Evolutionary conservation across 92 coral and sea anemone species (phyloP), one percentile per base, ranked within the genome.

Genomic region (Porites rus): DNA sequence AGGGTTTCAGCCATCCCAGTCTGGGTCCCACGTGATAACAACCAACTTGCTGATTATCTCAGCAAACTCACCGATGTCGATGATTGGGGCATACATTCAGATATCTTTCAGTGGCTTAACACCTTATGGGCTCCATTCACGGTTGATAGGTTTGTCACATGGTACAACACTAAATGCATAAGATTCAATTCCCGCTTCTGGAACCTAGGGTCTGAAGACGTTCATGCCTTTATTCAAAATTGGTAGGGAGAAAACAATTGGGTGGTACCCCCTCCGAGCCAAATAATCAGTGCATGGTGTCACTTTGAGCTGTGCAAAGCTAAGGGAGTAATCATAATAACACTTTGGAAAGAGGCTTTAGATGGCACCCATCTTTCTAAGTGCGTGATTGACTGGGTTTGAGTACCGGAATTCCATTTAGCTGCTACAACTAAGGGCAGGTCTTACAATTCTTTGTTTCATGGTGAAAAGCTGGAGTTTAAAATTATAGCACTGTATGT

Each of bases 261-360:
- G 92, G 90, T 85, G 11, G 92, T 89, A 12, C 89, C 92, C 74
- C 89, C 86, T 14, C 65, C 85, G 53, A 84, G 59, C 28, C 92
- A 84, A 73, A 71, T 89, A 20, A 77, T 89, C 70, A 89, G 77
- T 46, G 85, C 79, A 51, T 77, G 81, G 92, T 50, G 24, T 68
- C 92, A 84, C 68, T 88, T 82, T 65, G 81, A 88, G 72, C 69
- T 24, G 77, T 84, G 85, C 76, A 83, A 38, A 69, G 89, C 92
- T 12, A 74, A 24, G 66, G 92, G 85, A 2, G 80, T 72, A 7
- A 12, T 76, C 67, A 64, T 88, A 17, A 20, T 84, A 6, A 76
- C 92, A 13, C 62, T 89, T 12, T 88, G 92, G 88, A 75, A 54
- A 54, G 12, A 16, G 10, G 60, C 60, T 24, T 24, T 1, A 72